Evolutionary conservation across 1,140 invertebrate genomes (phyloP), one percentile per base, ranked within the genome.

Genomic region (Drosophila busckii): DNA sequence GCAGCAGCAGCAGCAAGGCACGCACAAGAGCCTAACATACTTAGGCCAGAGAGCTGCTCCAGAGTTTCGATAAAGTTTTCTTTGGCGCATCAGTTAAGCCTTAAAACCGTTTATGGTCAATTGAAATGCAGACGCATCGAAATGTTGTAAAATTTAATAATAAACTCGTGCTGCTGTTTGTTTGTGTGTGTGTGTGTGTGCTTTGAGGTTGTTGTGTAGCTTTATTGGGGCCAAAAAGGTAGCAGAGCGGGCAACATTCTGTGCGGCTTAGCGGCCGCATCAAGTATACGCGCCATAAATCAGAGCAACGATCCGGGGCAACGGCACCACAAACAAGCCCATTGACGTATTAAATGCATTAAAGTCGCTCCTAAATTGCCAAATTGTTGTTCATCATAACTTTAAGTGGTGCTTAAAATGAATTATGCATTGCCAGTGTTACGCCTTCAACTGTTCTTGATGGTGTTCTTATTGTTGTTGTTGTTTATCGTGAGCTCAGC

Each of bases 91-190:
- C 6, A 40, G 38, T 16, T 42, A 35, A 48, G 54, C 54, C 61
- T 66, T 82, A 63, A 82, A 64, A 68, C 55, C 55, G 55, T 80
- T 80, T 75, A 65, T 66, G 64, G 48, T 60, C 75, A 82, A 82
- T 82, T 69, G 75, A 80, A 80, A 65, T 82, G 68, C 73, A 75
- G 54, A 73, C 59, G 55, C 75, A 80, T 75, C 75, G 75, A 82
- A 80, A 75, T 82, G 69, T 82, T 80, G 59, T 80, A 69, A 73
- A 82, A 82, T 80, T 80, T 66, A 73, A 73, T 80, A 80, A 76
- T 58, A 63, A 52, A 25, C 25, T 2, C n/a, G 16, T 23, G 29
- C 19, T 9, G 9, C 26, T 7, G 16, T 13, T 3, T 17, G 19
- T 49, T n/a, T 32, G 22, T 22, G 9, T 29, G 25, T 52, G 32